phyloP scores from a whole-genome alignment of 2,888 invertebrate genomes.

The Mythimna loreyi region DNA sequence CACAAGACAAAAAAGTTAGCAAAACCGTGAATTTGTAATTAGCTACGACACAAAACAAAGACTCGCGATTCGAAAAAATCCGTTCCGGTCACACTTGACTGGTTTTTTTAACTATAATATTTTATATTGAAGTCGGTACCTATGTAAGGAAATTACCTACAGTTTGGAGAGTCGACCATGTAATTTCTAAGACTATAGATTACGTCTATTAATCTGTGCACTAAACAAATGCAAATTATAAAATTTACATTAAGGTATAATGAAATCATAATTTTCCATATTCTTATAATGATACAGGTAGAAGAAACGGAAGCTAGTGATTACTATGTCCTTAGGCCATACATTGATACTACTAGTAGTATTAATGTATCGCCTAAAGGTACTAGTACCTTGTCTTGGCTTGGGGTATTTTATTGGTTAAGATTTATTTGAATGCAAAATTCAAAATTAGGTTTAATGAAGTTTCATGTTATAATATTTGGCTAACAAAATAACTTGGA shows the following conservation, averaged over 20 bases:
- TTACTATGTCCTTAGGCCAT: not conserved
- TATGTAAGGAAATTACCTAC: no score
- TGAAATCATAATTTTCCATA: not conserved
- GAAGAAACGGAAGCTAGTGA: constrained; percentile 4
- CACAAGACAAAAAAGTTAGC: no score
- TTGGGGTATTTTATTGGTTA: constrained; percentile 1
- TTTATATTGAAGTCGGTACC: no score
- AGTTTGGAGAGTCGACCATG: no score
- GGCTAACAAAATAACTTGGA: not conserved
- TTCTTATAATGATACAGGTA: not conserved
- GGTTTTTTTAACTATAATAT: no score
- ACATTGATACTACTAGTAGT: not conserved
- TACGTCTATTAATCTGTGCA: not conserved
- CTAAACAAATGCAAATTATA: not conserved
- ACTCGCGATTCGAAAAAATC: no score
- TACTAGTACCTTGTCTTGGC: not conserved
- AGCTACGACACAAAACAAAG: no score
- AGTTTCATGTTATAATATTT: not conserved
- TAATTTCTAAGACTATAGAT: not conserved
- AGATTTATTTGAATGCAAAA: not conserved
- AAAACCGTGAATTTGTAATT: no score
- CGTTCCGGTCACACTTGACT: no score
- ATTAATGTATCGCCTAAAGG: no score
- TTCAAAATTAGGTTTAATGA: not conserved
- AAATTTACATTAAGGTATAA: not conserved